A percentile compares a stretch with the other conserved stretches of the same genome.
phyloP scores from a whole-genome alignment of 2,888 invertebrate species.

The Papilio gigon region DNA sequence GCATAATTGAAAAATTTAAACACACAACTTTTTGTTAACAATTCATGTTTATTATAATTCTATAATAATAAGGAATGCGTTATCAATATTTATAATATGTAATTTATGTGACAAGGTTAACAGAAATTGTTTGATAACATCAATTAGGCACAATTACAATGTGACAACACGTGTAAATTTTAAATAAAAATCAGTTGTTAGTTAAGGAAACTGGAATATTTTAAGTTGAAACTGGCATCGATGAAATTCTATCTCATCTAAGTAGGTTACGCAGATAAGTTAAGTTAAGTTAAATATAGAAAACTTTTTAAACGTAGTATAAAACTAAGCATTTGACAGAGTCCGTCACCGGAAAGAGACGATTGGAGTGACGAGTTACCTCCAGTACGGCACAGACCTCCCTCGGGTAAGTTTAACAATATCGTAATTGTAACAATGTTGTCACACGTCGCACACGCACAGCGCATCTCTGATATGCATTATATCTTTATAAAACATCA shows the following conservation, averaged over 20 bases:
- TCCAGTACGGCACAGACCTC: slow-evolving; percentile 56
- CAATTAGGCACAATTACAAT: background rate
- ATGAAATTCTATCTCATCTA: background rate
- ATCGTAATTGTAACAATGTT: background rate
- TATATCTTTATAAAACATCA: background rate
- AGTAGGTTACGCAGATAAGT: background rate
- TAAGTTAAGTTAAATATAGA: too few species aligned
- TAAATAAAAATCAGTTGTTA: background rate
- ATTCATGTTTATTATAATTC: slow-evolving; percentile 1
- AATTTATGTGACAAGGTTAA: slow-evolving; percentile 22
- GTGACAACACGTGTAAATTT: background rate
- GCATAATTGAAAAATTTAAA: slow-evolving; percentile 31
- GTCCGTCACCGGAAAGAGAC: slow-evolving; percentile 70
- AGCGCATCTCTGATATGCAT: too few species aligned
- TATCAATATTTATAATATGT: slow-evolving; percentile 7
- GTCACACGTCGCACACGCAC: background rate
- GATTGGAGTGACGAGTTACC: slow-evolving; percentile 73
- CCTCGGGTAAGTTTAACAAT: slow-evolving; percentile 54
- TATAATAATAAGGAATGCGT: slow-evolving; percentile 8
- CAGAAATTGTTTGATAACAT: slow-evolving; percentile 3
- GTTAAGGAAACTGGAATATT: background rate
- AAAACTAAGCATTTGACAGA: too few species aligned
- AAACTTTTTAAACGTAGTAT: too few species aligned
- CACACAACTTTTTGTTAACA: slow-evolving; percentile 33
- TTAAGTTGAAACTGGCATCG: background rate